phyloP scores from a whole-genome alignment of 1,140 invertebrate genomes.

The Lepidurus apus region DNA sequence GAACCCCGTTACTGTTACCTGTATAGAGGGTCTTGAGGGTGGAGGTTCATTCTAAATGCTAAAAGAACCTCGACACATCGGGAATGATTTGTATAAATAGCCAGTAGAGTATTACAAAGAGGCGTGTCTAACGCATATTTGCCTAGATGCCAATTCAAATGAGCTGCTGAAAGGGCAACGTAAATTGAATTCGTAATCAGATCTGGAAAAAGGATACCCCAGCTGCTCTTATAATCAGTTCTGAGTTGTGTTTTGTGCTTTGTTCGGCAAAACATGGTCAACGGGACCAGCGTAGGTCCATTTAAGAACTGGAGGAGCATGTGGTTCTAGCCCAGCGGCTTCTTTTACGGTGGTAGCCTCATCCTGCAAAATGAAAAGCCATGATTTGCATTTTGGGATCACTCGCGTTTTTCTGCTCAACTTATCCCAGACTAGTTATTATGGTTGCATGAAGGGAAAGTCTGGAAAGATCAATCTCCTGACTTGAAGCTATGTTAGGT shows the following conservation, averaged over 20 bases:
- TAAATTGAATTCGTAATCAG: not conserved
- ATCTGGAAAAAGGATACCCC: not conserved
- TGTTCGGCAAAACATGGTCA: not conserved
- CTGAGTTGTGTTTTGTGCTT: not conserved
- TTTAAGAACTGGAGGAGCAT: no score
- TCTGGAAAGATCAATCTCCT: no score
- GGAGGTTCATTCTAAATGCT: not conserved
- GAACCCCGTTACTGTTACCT: not conserved
- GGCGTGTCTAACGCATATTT: not conserved
- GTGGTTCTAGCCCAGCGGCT: no score
- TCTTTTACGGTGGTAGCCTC: no score
- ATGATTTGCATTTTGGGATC: no score
- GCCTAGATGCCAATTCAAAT: slow-evolving; percentile 10
- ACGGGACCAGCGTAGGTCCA: not conserved
- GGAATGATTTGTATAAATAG: not conserved
- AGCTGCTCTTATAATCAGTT: not conserved
- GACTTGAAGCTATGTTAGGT: no score
- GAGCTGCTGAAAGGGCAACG: not conserved
- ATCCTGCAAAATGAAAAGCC: no score
- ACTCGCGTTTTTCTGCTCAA: no score
- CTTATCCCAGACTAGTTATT: no score
- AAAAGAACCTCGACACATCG: not conserved
- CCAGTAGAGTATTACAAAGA: not conserved
- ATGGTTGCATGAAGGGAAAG: no score
- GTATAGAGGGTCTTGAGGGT: not conserved